These are phyloP conservation scores for Pampus argenteus DNA, from an alignment of 2,797 vertebrate species.

Conservation along the genomic window DNA sequence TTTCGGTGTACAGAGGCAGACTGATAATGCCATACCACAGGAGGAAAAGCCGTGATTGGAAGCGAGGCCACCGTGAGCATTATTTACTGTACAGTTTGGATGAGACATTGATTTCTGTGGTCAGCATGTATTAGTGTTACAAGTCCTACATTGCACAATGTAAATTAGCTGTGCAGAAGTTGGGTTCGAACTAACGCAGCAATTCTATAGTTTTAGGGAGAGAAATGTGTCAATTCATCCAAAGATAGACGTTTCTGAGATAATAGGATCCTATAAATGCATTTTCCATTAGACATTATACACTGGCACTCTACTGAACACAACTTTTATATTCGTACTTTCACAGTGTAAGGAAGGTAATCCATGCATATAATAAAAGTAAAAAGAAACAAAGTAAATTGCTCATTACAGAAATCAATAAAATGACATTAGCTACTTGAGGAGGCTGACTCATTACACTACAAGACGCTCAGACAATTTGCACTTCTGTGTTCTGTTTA, in stretches of 20 bases:
- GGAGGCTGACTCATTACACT: constrained; percentile 46
- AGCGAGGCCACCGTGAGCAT: constrained; percentile 67
- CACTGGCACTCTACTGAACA: constrained; percentile 4
- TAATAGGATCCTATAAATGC: constrained; percentile 4
- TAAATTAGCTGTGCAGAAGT: constrained; percentile 68
- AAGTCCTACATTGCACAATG: constrained; percentile 75
- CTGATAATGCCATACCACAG: constrained; percentile 53
- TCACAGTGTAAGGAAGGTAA: constrained; percentile 7
- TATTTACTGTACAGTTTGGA: constrained; percentile 75
- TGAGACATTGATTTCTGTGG: constrained; percentile 80
- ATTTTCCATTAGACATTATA: constrained; percentile 22
- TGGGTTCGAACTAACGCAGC: constrained; percentile 63
- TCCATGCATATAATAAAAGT: constrained; percentile 47
- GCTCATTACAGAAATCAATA: constrained; percentile 61
- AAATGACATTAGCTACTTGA: constrained; percentile 37
- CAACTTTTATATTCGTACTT: constrained; percentile 16
- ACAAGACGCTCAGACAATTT: constrained; percentile 24
- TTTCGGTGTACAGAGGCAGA: constrained; percentile 39
- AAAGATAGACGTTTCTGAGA: constrained; percentile 30
- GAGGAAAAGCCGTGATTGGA: constrained; percentile 62
- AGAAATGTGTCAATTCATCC: constrained; percentile 30
- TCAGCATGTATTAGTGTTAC: constrained; percentile 77
- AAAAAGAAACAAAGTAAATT: constrained; percentile 47
- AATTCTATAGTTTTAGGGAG: constrained; percentile 52
- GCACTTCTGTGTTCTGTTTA: constrained; percentile 23